These are phyloP conservation scores for Nasonia vitripennis DNA, from an alignment of 1,140 invertebrate species.

Conservation along the genomic window DNA sequence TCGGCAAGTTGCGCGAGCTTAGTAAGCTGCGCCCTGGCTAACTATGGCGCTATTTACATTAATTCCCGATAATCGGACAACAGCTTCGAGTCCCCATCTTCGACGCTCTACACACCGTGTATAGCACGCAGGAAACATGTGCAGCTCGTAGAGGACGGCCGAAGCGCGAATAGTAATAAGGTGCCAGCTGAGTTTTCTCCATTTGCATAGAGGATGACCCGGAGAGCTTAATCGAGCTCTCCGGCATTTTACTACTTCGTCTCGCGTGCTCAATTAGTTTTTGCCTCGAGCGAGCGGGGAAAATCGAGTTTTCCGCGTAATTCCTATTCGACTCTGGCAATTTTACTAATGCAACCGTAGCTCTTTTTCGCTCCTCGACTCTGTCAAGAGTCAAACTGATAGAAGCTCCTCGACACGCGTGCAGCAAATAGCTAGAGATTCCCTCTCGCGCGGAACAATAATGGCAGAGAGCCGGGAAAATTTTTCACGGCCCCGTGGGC, in stretches of 20 bases:
- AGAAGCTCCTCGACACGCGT: no score
- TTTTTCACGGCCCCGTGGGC: slow-evolving; percentile 74
- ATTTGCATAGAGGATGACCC: slow-evolving; percentile 61
- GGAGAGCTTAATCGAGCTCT: slow-evolving; percentile 29
- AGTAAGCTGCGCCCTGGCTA: slow-evolving; percentile 46
- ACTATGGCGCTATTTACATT: slow-evolving; percentile 58
- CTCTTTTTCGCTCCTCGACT: no score
- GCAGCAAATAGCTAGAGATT: slow-evolving; percentile 71
- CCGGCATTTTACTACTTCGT: not conserved
- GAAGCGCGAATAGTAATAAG: slow-evolving; percentile 15
- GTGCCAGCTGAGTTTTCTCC: slow-evolving; percentile 29
- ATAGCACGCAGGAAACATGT: not conserved
- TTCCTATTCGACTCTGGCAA: slow-evolving; percentile 28
- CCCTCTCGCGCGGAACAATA: slow-evolving; percentile 71
- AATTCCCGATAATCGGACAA: slow-evolving; percentile 62
- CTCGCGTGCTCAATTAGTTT: slow-evolving; percentile 28
- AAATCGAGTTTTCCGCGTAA: slow-evolving; percentile 42
- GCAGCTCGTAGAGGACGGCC: not conserved
- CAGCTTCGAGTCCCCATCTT: slow-evolving; percentile 47
- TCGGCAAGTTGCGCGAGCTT: slow-evolving; percentile 52
- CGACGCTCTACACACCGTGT: slow-evolving; percentile 6
- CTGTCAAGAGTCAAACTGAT: no score
- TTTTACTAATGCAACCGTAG: slow-evolving; percentile 35
- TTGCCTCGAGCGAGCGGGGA: not conserved
- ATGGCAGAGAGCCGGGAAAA: slow-evolving; percentile 66